Evolutionary conservation across 2,113 vertebrate species (phyloP).

Genomic region (Periophthalmus modestus): DNA sequence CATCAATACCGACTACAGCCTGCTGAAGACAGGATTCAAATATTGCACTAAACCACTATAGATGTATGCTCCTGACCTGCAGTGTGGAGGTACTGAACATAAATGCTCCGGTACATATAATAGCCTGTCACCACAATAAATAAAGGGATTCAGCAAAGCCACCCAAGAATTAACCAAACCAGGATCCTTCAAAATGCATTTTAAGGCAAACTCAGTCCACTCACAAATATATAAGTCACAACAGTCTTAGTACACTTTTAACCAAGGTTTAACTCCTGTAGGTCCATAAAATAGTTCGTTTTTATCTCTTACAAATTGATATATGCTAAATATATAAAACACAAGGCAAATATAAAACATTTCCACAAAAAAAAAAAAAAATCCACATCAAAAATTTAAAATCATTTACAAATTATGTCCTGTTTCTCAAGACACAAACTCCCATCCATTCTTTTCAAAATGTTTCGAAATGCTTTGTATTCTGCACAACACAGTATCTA

Average conservation of each 20-base stretch:
- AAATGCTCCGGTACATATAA: slow-evolving; percentile 1
- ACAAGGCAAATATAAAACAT: neutral
- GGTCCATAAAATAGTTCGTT: neutral
- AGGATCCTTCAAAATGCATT: slow-evolving; percentile 2
- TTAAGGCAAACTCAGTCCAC: slow-evolving; percentile 28
- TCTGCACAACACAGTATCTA: neutral
- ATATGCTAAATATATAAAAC: neutral
- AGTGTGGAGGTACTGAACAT: neutral
- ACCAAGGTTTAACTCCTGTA: neutral
- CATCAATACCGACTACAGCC: neutral
- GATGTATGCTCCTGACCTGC: slow-evolving; percentile 13
- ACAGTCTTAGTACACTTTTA: neutral
- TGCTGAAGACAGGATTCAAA: slow-evolving; percentile 19
- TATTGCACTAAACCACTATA: slow-evolving; percentile 6
- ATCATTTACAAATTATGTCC: neutral
- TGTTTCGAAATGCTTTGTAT: neutral
- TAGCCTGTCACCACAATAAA: neutral
- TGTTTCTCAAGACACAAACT: neutral
- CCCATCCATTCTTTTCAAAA: neutral
- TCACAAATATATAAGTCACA: neutral
- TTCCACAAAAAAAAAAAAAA: neutral
- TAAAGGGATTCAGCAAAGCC: slow-evolving; percentile 38
- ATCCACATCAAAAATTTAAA: neutral
- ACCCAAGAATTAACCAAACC: slow-evolving; percentile 3
- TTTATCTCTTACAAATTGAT: neutral